Evolutionary conservation across 2,888 invertebrate species (phyloP).

Genomic region (Trimorus sp.): DNA sequence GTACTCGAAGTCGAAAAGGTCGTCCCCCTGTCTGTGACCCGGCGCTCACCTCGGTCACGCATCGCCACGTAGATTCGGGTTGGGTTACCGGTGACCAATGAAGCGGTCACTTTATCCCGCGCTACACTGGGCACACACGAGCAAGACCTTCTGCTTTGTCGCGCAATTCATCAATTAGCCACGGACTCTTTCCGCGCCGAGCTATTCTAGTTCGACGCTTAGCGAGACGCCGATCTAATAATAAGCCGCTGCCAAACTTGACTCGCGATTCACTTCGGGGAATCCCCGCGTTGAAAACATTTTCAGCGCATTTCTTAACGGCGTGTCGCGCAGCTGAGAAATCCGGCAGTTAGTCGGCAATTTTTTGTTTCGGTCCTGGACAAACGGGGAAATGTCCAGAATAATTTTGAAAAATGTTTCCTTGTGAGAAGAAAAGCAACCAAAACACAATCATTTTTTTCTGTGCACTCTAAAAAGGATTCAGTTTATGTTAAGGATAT

Average conservation of each 20-base stretch:
- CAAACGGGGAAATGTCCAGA: too few relatives aligned
- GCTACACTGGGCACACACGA: slow-evolving; percentile 57
- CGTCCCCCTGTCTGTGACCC: slow-evolving; percentile 64
- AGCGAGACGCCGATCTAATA: slow-evolving; percentile 53
- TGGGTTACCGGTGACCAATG: slow-evolving; percentile 69
- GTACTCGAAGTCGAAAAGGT: slow-evolving; percentile 66
- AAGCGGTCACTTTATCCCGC: slow-evolving; percentile 67
- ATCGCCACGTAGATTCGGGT: slow-evolving; percentile 67
- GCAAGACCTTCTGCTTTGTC: slow-evolving; percentile 61
- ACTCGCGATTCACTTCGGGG: neutral
- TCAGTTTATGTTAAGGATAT: too few relatives aligned
- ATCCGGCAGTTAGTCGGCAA: too few relatives aligned
- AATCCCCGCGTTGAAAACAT: too few relatives aligned
- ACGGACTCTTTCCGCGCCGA: slow-evolving; percentile 53
- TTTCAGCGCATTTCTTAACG: too few relatives aligned
- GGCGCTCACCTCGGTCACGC: slow-evolving; percentile 66
- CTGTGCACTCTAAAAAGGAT: too few relatives aligned
- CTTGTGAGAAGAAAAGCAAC: too few relatives aligned
- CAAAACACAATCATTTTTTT: too few relatives aligned
- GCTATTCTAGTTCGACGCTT: slow-evolving; percentile 58
- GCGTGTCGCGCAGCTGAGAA: too few relatives aligned
- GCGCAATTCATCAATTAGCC: slow-evolving; percentile 64
- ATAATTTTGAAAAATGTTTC: too few relatives aligned
- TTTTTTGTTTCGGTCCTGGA: too few relatives aligned
- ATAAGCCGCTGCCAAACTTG: slow-evolving; percentile 51